Evolutionary conservation across 2,888 invertebrate species (phyloP).

Genomic region (Macrosiphum euphorbiae): DNA sequence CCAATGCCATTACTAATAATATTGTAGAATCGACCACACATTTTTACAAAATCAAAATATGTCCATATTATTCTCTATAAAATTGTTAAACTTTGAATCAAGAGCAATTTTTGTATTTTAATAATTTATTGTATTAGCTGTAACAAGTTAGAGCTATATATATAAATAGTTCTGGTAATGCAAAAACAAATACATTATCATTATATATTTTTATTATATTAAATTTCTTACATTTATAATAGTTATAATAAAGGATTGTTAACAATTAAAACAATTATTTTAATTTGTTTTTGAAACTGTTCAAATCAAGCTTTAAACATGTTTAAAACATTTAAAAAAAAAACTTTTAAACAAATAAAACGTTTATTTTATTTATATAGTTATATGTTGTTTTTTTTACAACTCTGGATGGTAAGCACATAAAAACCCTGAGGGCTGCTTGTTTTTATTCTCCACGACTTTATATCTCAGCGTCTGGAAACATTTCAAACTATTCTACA

Average conservation of each 20-base stretch:
- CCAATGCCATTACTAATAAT: no score
- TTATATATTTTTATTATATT: not conserved
- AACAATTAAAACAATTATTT: not conserved
- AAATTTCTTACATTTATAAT: not conserved
- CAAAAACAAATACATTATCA: not conserved
- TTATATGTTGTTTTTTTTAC: not conserved
- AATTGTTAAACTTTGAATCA: not conserved
- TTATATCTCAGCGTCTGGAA: not conserved
- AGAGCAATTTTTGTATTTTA: not conserved
- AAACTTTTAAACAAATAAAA: not conserved
- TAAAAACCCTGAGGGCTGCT: not conserved
- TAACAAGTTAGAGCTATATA: not conserved
- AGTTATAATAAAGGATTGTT: not conserved
- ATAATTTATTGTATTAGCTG: not conserved
- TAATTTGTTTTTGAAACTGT: not conserved
- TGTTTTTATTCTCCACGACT: not conserved
- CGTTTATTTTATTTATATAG: not conserved
- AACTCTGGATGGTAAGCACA: not conserved
- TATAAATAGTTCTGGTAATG: not conserved
- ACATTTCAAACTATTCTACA: not conserved
- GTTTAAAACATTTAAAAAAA: not conserved
- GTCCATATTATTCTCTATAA: not conserved
- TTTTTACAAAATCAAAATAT: no score
- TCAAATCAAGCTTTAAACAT: not conserved
- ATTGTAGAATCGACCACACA: no score